A percentile compares a stretch with the other conserved stretches of the same genome.
phyloP scores from a whole-genome alignment of 1,140 invertebrate species.

The Trigoniulus corallinus region DNA sequence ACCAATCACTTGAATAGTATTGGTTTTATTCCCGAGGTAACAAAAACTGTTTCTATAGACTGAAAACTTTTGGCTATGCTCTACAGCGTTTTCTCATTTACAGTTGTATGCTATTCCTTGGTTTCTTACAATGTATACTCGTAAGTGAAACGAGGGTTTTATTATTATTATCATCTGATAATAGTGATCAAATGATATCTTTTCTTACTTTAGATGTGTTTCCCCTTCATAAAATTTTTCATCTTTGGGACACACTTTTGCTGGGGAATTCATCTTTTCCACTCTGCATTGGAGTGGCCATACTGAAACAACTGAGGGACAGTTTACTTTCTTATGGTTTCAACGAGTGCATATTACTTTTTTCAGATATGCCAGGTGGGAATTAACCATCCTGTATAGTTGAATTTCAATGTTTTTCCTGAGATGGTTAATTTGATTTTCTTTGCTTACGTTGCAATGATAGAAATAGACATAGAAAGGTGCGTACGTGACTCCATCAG shows the following conservation, averaged over 20 bases:
- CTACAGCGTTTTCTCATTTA: conserved; percentile 13
- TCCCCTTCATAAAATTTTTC: conserved; percentile 93
- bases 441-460: conserved; percentile 5
- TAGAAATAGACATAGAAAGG: conserved; percentile 83
- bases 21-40: conserved; percentile 79
- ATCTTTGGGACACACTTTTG: conserved; percentile 92
- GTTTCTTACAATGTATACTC: conserved; percentile 99
- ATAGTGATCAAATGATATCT: neutral
- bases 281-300: conserved; percentile 82
- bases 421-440: conserved; percentile 2
- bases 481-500: conserved; percentile 76
- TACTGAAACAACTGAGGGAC: conserved; percentile 71
- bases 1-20: conserved; percentile 83
- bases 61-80: neutral
- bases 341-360: conserved; percentile 92
- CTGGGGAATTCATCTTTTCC: conserved; percentile 88
- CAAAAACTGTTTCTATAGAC: conserved; percentile 4
- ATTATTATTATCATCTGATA: conserved; percentile 17
- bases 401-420: no score
- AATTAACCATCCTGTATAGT: neutral
- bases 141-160: no score
- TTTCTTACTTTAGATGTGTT: conserved; percentile 64
- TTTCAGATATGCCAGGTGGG: conserved; percentile 81
- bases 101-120: conserved; percentile 95
- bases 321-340: conserved; percentile 76